Evolutionary conservation across 1,140 invertebrate genomes (phyloP), one percentile per base, ranked within the genome.

Genomic region (Bombus ignitus): DNA sequence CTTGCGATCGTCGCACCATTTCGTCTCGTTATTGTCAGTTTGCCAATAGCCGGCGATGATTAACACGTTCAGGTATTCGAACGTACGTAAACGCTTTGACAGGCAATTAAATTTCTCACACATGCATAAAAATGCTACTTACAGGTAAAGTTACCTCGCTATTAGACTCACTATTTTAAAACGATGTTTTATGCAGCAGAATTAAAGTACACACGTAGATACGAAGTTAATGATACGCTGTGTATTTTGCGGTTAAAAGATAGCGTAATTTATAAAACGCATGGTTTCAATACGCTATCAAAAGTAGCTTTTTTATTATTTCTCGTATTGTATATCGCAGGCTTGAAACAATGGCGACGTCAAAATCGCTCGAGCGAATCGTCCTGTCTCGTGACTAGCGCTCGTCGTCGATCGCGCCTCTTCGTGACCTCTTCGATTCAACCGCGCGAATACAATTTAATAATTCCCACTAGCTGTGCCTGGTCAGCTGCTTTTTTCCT

Each of bases 331-430:
- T 81, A 15, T 37, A n/a, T n/a, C n/a, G 44, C 32, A 28, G 66
- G 9, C 13, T 22, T 28, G 32, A 53, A 28, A 57, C 28, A 35
- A 57, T n/a, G 25, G 25, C 37, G 42, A 13, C 66, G 66, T 81
- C 66, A 68, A 57, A 81, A 81, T 81, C 47, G 79, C 28, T 81
- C 66, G 68, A 81, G 68, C 79, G 79, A 73, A 22, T n/a, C 35
- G 47, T 42, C n/a, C 68, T 59, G 68, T 81, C 79, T 81, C 79
- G 79, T 81, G 79, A 81, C 79, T 73, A 53, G 79, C 79, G 79
- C 35, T 73, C 79, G 68, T 81, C 79, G 68, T 32, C 79, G 37
- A 81, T 81, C 79, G 32, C 66, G 47, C 47, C 47, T 22, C 47
- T 68, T 68, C 66, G 79, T 81, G 79, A 81, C 79, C 68, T 42